phyloP scores from a whole-genome alignment of 2,888 invertebrate genomes.

The Drosophila antonietae region DNA sequence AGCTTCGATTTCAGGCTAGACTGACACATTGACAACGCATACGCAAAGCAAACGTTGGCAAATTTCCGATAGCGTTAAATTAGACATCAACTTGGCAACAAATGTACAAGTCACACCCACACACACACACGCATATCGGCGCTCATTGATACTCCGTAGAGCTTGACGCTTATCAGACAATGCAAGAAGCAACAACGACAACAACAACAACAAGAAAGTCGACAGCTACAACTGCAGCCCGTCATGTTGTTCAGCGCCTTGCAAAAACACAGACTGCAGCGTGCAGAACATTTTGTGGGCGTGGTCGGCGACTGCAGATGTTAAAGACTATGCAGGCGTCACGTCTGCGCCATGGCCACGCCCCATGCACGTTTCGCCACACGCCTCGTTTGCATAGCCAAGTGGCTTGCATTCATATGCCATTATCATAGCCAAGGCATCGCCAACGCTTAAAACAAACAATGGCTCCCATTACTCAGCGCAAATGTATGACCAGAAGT shows the following conservation, averaged over 20 bases:
- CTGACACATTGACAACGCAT: constrained; percentile 72
- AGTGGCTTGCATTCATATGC: constrained; percentile 75
- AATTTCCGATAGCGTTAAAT: constrained; percentile 77
- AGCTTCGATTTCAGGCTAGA: constrained; percentile 54
- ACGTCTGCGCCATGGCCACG: constrained; percentile 49
- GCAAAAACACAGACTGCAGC: constrained; percentile 65
- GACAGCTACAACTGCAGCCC: constrained; percentile 32
- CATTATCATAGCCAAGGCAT: constrained; percentile 74
- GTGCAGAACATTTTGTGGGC: constrained; percentile 68
- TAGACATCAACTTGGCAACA: constrained; percentile 73
- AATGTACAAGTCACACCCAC: constrained; percentile 43
- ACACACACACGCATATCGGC: constrained; percentile 16
- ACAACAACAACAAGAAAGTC: constrained; percentile 8
- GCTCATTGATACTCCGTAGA: constrained; percentile 60
- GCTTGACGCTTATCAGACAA: constrained; percentile 64
- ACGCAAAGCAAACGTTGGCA: constrained; percentile 60
- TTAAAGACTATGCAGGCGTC: constrained; percentile 49
- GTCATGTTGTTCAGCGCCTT: constrained; percentile 66
- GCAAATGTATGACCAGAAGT: constrained; percentile 60
- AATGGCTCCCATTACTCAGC: constrained; percentile 71
- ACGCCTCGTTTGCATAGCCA: constrained; percentile 71
- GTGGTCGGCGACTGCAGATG: constrained; percentile 55
- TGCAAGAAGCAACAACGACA: constrained; percentile 18
- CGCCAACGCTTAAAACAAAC: constrained; percentile 74
- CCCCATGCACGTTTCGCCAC: constrained; percentile 43